These are phyloP conservation scores for Paguma larvata DNA, from an alignment of 2,797 vertebrate genomes.

Conservation along the genomic window DNA sequence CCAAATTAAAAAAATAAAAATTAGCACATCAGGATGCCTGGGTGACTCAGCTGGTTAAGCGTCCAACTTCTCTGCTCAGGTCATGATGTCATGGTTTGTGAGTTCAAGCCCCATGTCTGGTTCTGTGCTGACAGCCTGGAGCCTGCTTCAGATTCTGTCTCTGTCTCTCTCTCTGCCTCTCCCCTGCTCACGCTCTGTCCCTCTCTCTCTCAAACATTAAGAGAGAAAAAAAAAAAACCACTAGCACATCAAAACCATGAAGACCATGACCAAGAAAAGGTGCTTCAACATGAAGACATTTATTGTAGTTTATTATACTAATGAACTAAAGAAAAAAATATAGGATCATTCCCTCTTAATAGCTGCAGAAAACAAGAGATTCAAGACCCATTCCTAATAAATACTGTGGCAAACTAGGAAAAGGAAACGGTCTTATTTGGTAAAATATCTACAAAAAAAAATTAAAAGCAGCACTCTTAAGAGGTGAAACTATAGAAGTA, in stretches of 20 bases:
- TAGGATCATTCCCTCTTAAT: not conserved
- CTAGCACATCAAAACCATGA: not conserved
- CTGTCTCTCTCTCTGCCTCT: too few relatives aligned
- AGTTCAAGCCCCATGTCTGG: too few relatives aligned
- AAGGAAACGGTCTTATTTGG: not conserved
- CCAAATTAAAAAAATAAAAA: not conserved
- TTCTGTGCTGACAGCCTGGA: too few relatives aligned
- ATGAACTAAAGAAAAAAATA: not conserved
- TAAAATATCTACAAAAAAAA: not conserved
- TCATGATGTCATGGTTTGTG: too few relatives aligned
- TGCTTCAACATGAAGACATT: not conserved
- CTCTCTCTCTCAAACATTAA: too few relatives aligned
- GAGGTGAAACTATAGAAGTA: not conserved
- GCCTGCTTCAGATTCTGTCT: too few relatives aligned
- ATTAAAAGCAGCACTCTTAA: not conserved
- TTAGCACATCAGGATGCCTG: not conserved
- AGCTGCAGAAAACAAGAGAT: not conserved
- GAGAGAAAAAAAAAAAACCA: not conserved
- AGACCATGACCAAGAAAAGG: not conserved
- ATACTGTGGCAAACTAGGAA: not conserved
- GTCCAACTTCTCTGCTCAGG: too few relatives aligned
- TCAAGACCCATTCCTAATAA: not conserved
- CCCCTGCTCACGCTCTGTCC: too few relatives aligned
- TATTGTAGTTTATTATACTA: not conserved
- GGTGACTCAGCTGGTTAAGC: too few relatives aligned